Base-by-base conservation (phyloP, 2,888 invertebrate species). In the Dysmachus trigonus region DNA sequence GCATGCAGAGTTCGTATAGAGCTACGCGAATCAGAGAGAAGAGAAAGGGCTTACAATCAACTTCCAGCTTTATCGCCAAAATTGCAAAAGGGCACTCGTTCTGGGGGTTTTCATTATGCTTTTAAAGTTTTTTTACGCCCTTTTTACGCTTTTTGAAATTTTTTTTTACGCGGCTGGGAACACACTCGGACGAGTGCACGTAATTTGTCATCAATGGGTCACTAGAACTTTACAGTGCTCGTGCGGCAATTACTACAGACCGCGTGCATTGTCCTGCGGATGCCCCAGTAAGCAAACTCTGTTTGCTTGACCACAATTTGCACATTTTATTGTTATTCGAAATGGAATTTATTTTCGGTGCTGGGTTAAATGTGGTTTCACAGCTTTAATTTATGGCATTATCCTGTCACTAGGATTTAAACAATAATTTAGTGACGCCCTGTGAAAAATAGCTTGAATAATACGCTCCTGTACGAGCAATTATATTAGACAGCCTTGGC, bases 251-350 rank as follows among this genome's bases (percentile, higher is more conserved):
- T 81, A 81, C 81, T 77, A 47, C 31, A 30, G 31, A 53, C 53
- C 31, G 18, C 73, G 31, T 10, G 51, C 53, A 62, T 53, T 81
- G 81, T 81, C 33, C 81, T 81, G 53, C 81, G 53, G 62, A 81
- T 53, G 81, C 62, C 31, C 81, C 81, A 81, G 13, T 81, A 62
- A 81, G 62, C 81, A 81, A 22, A 51, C 81, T 81, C 81, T 81
- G 81, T 62, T 81, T 81, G 81, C 81, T 81, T 81, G 51, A 81
- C 81, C 81, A 81, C 81, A 81, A 81, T 81, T 81, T 81, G 62
- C 81, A 81, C 81, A 81, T 81, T 81, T 81, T 81, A 81, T 81
- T 81, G 81, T 81, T 81, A 53, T 81, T 81, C 81, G 81, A 81
- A 81, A 81, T 62, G 62, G 53, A 81, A 81, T 81, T 81, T 81